A percentile compares a stretch with the other conserved stretches of the same genome.
Evolutionary conservation across 2,888 invertebrate genomes (phyloP).

Genomic region (Drosophila nr. medialis): DNA sequence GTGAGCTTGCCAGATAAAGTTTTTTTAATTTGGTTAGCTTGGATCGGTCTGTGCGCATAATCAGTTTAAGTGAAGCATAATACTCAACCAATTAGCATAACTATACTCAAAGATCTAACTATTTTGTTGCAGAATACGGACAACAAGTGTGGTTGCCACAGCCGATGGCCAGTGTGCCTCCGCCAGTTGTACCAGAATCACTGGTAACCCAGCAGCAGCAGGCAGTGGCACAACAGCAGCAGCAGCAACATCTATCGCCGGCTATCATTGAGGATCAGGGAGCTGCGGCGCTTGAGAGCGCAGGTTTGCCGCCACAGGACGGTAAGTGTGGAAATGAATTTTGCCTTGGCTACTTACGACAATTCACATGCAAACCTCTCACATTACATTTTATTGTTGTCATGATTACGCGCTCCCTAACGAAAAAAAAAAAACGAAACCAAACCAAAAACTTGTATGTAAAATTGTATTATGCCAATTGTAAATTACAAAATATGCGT

Average conservation of each 20-base stretch:
- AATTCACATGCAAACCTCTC: slow-evolving; percentile 74
- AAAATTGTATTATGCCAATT: slow-evolving; percentile 43
- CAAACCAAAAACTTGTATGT: slow-evolving; percentile 29
- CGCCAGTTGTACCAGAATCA: slow-evolving; percentile 39
- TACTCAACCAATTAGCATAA: not conserved
- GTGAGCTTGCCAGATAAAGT: not conserved
- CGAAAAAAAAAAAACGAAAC: slow-evolving; percentile 35
- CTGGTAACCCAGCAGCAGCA: slow-evolving; percentile 32
- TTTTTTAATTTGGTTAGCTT: not conserved
- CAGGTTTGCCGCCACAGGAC: slow-evolving; percentile 81
- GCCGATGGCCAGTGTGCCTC: slow-evolving; percentile 49
- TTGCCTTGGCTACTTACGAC: slow-evolving; percentile 52
- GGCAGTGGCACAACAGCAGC: slow-evolving; percentile 24
- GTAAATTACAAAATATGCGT: slow-evolving; percentile 45
- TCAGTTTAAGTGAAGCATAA: not conserved
- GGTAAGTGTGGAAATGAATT: slow-evolving; percentile 82
- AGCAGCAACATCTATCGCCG: slow-evolving; percentile 30
- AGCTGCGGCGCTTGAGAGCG: slow-evolving; percentile 60
- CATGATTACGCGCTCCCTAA: slow-evolving; percentile 62
- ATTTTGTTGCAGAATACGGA: slow-evolving; percentile 60
- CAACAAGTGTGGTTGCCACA: slow-evolving; percentile 79
- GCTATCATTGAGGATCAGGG: slow-evolving; percentile 55
- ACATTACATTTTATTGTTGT: slow-evolving; percentile 74
- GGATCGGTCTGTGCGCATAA: not conserved
- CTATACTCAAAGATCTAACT: not conserved